Evolutionary conservation across 2,113 vertebrate species (phyloP).

Genomic region (Myotis davidii): DNA sequence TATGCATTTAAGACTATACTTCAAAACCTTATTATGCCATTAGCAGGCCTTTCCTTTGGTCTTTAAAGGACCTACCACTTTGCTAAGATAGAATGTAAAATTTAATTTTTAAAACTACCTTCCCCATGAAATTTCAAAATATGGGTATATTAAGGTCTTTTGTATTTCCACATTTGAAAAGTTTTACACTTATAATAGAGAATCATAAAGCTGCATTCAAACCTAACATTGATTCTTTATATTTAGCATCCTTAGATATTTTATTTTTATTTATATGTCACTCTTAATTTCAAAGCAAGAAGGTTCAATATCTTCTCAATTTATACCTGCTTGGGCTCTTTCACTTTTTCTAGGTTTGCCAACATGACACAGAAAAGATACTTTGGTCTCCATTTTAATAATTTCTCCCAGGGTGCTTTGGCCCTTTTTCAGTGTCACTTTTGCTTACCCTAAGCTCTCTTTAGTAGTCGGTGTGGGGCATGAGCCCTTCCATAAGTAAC

Average conservation of each 20-base stretch:
- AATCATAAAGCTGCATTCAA: neutral
- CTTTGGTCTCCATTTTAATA: neutral
- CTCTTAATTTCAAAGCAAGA: neutral
- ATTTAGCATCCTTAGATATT: neutral
- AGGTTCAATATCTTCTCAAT: neutral
- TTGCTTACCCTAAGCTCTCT: neutral
- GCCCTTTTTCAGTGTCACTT: neutral
- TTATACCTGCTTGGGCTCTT: neutral
- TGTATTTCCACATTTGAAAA: slow-evolving; percentile 38
- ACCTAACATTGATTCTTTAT: neutral
- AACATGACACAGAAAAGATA: slow-evolving; percentile 7
- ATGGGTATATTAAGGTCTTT: slow-evolving; percentile 10
- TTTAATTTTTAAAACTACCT: neutral
- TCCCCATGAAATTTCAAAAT: neutral
- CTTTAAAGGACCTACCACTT: slow-evolving; percentile 23
- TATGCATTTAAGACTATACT: slow-evolving; percentile 26
- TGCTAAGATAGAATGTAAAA: slow-evolving; percentile 23
- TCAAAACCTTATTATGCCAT: neutral
- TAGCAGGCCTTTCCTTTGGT: neutral
- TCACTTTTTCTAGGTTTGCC: neutral
- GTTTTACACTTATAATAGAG: slow-evolving; percentile 9
- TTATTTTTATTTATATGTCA: neutral
- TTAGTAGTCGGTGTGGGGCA: slow-evolving; percentile 2
- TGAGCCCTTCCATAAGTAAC: slow-evolving; percentile 20
- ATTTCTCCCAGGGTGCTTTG: neutral